phyloP scores from a whole-genome alignment of 2,113 vertebrate species.

The Eidolon helvum region DNA sequence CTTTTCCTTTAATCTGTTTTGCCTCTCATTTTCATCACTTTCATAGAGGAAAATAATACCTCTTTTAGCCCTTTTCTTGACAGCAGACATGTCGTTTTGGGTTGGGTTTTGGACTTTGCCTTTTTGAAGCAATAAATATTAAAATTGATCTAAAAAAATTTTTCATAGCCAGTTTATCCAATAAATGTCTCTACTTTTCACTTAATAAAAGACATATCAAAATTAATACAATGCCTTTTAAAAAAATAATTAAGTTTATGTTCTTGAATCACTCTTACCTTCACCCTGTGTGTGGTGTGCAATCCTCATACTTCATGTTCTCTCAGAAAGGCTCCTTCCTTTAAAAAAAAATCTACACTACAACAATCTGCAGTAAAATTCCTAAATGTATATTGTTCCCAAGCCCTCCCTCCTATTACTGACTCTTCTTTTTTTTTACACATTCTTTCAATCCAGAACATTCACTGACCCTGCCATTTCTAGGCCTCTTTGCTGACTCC shows the following conservation, averaged over 20 bases:
- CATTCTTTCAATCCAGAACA: background rate
- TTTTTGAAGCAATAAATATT: background rate
- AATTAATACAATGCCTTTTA: background rate
- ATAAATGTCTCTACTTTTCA: background rate
- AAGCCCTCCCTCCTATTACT: background rate
- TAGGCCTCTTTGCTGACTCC: background rate
- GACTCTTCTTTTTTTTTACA: background rate
- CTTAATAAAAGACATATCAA: conserved; percentile 2
- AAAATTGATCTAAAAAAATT: background rate
- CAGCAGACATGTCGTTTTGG: background rate
- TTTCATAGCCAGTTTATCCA: background rate
- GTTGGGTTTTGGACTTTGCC: background rate
- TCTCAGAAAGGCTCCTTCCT: background rate
- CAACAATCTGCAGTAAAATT: background rate
- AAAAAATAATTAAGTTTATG: background rate
- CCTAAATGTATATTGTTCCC: background rate
- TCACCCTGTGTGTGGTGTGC: background rate
- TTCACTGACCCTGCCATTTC: background rate
- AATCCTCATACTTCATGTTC: background rate
- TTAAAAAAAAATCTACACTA: background rate
- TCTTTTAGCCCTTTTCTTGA: background rate
- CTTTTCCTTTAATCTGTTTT: background rate
- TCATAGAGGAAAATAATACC: background rate
- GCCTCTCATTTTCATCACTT: background rate
- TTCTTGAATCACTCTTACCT: background rate